Percentiles rank a stretch among this genome's conserved stretches.
Conservation (phyloP, 2,797 vertebrate species). For the Cottoperca gobio region DNA sequence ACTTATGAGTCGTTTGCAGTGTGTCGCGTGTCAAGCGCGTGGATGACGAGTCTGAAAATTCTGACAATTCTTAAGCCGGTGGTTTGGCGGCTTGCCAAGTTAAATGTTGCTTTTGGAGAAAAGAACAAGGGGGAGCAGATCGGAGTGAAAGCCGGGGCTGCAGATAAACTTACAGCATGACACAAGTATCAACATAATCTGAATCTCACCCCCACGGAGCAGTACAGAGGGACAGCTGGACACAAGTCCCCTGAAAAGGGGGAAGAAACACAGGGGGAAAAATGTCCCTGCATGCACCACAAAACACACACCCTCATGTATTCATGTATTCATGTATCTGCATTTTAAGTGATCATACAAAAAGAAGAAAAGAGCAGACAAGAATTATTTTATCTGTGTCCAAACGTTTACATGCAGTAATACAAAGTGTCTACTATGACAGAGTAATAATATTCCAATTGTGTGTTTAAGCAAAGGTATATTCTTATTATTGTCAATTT, state of each 20-base stretch:
- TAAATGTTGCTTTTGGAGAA: slow-evolving; percentile 59
- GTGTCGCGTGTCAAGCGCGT: slow-evolving; percentile 48
- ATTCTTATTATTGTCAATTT: neutral
- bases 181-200: slow-evolving; percentile 17
- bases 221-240: slow-evolving; percentile 14
- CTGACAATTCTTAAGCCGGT: slow-evolving; percentile 21
- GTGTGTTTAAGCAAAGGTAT: no score
- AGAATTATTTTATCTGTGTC: no score
- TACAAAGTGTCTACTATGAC: no score
- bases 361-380: no score
- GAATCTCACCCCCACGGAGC: slow-evolving; percentile 2
- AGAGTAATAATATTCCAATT: no score
- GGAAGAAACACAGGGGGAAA: neutral
- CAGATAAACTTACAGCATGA: slow-evolving; percentile 15
- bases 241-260: slow-evolving; percentile 10
- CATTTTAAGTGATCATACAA: neutral
- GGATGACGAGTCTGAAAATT: slow-evolving; percentile 40
- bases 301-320: neutral
- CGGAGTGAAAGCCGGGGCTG: slow-evolving; percentile 15
- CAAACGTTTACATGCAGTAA: no score
- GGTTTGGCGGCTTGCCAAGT: slow-evolving; percentile 60
- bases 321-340: neutral
- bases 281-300: neutral
- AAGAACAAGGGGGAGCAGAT: slow-evolving; percentile 21
- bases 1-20: neutral